Conservation (phyloP, 30 jellyfish, hydroid and myxozoan genomes). For the Aurelia sp. region DNA sequence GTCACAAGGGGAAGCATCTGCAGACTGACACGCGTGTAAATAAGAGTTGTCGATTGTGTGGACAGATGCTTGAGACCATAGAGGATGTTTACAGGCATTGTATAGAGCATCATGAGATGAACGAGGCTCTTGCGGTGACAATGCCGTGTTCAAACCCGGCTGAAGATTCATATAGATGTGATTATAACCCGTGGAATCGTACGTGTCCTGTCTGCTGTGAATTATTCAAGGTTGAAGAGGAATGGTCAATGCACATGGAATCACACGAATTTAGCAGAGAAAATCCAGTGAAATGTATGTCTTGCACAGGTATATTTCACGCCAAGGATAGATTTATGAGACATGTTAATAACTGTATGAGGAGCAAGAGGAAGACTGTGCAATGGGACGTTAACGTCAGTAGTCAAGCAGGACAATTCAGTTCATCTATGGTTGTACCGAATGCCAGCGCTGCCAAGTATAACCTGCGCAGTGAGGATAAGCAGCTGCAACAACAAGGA, state of each 20-base stretch:
- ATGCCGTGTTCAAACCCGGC: background rate
- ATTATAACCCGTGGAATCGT: background rate
- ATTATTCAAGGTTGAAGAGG: background rate
- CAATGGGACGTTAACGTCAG: background rate
- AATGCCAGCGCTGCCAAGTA: background rate
- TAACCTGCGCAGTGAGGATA: background rate
- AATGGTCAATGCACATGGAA: slow-evolving; percentile 17
- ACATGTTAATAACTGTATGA: slow-evolving; percentile 6
- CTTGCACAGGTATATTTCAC: slow-evolving; percentile 7
- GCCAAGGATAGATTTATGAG: slow-evolving; percentile 9
- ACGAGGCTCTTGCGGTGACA: background rate
- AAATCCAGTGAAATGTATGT: slow-evolving; percentile 6
- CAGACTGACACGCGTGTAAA: slow-evolving; percentile 18
- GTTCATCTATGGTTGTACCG: background rate
- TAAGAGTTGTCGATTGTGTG: slow-evolving; percentile 23
- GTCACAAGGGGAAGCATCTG: slow-evolving; percentile 11
- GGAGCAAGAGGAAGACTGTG: background rate
- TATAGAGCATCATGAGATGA: slow-evolving; percentile 12
- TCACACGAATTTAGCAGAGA: slow-evolving; percentile 1
- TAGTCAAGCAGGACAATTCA: no score
- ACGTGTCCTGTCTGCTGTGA: slow-evolving; percentile 18
- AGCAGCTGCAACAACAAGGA: background rate
- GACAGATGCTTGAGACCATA: slow-evolving; percentile 21
- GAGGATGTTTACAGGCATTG: slow-evolving; percentile 22
- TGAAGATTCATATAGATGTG: background rate